phyloP scores from a whole-genome alignment of 2,888 invertebrate species.

The Stenotaenia linearis region DNA sequence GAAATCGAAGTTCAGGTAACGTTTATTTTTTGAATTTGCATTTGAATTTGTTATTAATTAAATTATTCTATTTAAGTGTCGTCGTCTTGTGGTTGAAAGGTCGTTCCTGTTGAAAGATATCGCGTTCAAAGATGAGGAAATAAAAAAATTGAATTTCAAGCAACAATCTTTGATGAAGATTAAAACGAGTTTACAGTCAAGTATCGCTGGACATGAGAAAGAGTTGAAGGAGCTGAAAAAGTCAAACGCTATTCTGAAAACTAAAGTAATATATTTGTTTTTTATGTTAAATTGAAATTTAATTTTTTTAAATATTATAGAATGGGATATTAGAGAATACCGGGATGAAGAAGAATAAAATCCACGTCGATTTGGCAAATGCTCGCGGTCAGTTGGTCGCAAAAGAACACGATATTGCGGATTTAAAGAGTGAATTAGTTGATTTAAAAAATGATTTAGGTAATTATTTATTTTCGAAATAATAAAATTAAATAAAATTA shows the following conservation, averaged over 20 bases:
- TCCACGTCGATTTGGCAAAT: background rate
- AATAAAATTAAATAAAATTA: no score
- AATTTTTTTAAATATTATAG: no score
- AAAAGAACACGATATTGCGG: background rate
- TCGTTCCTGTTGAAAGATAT: conserved; percentile 30
- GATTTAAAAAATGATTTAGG: background rate
- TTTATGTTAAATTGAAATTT: background rate
- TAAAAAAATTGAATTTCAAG: conserved; percentile 24
- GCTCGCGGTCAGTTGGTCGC: background rate
- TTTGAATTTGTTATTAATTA: background rate
- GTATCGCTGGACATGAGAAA: background rate
- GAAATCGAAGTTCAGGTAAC: background rate
- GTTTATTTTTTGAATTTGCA: background rate
- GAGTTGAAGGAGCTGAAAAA: background rate
- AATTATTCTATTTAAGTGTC: conserved; percentile 13
- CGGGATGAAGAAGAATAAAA: background rate
- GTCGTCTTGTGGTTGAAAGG: conserved; percentile 32
- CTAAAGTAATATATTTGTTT: background rate
- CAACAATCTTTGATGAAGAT: conserved; percentile 17
- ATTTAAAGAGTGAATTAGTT: background rate
- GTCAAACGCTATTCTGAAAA: conserved; percentile 11
- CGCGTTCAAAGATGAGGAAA: conserved; percentile 31
- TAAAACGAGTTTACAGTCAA: background rate
- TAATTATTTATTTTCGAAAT: background rate
- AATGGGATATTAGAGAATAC: background rate